Evolutionary conservation across 1,140 invertebrate genomes (phyloP).

Genomic region (Tetramorium simillimum): DNA sequence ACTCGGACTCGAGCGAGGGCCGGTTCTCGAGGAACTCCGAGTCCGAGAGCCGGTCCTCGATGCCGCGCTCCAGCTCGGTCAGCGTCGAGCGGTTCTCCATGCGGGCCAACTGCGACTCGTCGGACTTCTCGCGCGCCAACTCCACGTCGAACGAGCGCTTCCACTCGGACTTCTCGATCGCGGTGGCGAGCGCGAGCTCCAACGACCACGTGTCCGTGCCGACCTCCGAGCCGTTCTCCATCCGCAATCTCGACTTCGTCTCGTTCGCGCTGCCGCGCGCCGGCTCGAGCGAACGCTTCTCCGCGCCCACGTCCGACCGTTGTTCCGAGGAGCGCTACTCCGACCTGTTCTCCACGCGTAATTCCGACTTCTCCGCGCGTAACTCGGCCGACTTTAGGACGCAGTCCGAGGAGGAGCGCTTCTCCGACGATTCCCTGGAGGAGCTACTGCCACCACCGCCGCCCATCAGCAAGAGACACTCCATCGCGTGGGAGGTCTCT

Average conservation of each 20-base stretch:
- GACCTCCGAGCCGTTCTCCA: conserved; percentile 82
- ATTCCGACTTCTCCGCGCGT: conserved; percentile 82
- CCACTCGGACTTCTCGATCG: conserved; percentile 84
- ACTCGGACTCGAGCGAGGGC: conserved; percentile 83
- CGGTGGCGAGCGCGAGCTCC: conserved; percentile 83
- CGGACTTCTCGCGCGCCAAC: conserved; percentile 83
- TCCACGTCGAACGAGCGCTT: conserved; percentile 84
- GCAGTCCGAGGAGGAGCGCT: conserved; percentile 89
- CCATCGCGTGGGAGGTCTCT: conserved; percentile 93
- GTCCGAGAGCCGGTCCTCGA: conserved; percentile 81
- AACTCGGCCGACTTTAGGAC: conserved; percentile 84
- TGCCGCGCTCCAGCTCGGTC: conserved; percentile 82
- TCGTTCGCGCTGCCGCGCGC: conserved; percentile 79
- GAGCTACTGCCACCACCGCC: conserved; percentile 88
- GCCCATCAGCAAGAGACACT: conserved; percentile 89
- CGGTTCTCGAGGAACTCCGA: conserved; percentile 82
- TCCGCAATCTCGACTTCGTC: conserved; percentile 82
- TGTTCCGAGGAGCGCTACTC: conserved; percentile 80
- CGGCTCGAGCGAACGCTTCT: conserved; percentile 81
- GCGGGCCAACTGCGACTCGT: conserved; percentile 83
- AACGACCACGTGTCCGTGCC: conserved; percentile 83
- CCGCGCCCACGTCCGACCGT: conserved; percentile 78
- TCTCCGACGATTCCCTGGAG: conserved; percentile 93
- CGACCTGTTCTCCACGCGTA: conserved; percentile 83
- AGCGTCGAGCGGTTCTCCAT: conserved; percentile 84